Evolutionary conservation across 1,140 invertebrate genomes (phyloP).

Genomic region (Thereuonema tuberculata): DNA sequence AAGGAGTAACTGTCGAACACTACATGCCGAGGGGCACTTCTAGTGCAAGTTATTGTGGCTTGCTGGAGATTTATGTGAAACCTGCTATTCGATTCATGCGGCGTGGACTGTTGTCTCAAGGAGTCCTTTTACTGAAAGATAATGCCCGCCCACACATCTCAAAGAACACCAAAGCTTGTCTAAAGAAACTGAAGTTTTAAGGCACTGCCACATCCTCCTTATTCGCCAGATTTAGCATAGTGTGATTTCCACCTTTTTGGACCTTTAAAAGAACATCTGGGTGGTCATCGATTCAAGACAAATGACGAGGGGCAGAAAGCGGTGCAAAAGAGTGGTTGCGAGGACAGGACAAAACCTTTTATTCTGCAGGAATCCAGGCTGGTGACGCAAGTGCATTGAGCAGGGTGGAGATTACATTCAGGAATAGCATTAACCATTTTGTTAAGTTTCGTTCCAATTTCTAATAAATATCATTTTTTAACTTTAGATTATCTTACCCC

Average conservation of each 20-base stretch:
- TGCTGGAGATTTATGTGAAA: neutral
- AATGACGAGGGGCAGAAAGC: too few relatives aligned
- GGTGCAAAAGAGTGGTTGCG: neutral
- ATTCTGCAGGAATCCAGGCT: neutral
- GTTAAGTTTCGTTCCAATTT: too few relatives aligned
- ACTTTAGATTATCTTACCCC: too few relatives aligned
- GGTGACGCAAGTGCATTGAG: neutral
- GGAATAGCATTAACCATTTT: too few relatives aligned
- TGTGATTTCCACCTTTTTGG: neutral
- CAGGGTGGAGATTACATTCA: too few relatives aligned
- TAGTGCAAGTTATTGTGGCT: neutral
- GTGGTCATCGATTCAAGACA: neutral
- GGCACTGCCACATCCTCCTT: neutral
- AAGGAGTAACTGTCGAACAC: too few relatives aligned
- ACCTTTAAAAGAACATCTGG: neutral
- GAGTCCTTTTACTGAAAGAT: neutral
- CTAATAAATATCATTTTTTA: too few relatives aligned
- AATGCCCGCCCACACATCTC: neutral
- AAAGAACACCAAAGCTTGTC: neutral
- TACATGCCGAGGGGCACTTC: too few relatives aligned
- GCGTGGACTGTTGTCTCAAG: neutral
- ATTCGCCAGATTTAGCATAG: neutral
- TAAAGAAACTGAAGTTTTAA: neutral
- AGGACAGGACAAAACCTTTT: neutral
- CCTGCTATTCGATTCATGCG: neutral